These are phyloP conservation scores for Syngnathus floridae DNA, from an alignment of 2,113 vertebrate species.

Conservation along the genomic window DNA sequence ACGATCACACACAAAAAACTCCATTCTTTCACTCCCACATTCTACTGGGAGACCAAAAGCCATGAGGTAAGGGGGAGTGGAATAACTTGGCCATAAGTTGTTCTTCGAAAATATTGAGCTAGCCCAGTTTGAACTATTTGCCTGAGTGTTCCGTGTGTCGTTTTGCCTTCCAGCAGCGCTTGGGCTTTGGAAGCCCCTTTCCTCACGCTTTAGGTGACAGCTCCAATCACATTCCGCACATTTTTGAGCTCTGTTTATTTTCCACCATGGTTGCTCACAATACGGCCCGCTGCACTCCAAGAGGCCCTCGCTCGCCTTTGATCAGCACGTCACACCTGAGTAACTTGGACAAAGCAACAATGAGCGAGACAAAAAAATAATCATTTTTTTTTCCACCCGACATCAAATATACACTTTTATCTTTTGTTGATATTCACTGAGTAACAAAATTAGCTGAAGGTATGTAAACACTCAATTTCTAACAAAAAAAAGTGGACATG, in stretches of 20 bases:
- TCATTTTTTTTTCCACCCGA: background rate
- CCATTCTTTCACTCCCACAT: slow-evolving; percentile 22
- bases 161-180: slow-evolving; percentile 39
- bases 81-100: slow-evolving; percentile 22
- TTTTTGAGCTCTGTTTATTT: slow-evolving; percentile 57
- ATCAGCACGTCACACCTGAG: slow-evolving; percentile 45
- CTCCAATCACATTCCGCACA: slow-evolving; percentile 61
- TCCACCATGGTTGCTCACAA: slow-evolving; percentile 47
- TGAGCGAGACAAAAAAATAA: background rate
- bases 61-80: slow-evolving; percentile 8
- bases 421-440: background rate
- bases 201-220: slow-evolving; percentile 50
- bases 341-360: slow-evolving; percentile 9
- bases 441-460: background rate
- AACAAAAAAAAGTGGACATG: background rate
- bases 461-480: slow-evolving; percentile 2
- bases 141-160: slow-evolving; percentile 28
- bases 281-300: slow-evolving; percentile 35
- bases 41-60: slow-evolving; percentile 28
- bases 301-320: slow-evolving; percentile 28
- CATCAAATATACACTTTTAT: background rate
- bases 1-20: slow-evolving; percentile 10
- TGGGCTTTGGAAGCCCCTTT: slow-evolving; percentile 41
- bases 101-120: slow-evolving; percentile 32
- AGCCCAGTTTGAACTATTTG: slow-evolving; percentile 10